Evolutionary conservation across 2,113 vertebrate genomes (phyloP).

Genomic region (Notarius lentiginosus): DNA sequence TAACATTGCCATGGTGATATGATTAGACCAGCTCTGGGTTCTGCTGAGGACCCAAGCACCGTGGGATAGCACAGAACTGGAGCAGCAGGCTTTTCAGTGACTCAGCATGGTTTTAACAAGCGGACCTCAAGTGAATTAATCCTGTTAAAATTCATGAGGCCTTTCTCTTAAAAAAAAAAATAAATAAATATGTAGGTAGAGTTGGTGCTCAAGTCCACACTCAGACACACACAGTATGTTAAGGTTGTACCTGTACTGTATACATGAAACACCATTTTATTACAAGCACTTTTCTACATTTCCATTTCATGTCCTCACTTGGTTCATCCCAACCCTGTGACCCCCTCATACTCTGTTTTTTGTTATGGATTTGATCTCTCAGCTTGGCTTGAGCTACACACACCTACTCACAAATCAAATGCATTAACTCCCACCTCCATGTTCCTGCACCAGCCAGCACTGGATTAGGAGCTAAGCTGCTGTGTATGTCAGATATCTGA

Average conservation of each 20-base stretch:
- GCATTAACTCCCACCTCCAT: neutral
- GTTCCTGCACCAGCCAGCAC: neutral
- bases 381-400: neutral
- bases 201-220: neutral
- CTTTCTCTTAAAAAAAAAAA: neutral
- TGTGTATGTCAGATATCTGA: neutral
- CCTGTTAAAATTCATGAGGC: conserved; percentile 21
- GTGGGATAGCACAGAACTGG: conserved; percentile 21
- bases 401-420: neutral
- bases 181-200: neutral
- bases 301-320: neutral
- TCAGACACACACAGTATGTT: too few species aligned
- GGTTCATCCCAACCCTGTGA: neutral
- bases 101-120: conserved; percentile 36
- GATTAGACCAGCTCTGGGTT: conserved; percentile 53
- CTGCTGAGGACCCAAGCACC: conserved; percentile 37
- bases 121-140: conserved; percentile 64
- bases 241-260: neutral
- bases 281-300: neutral
- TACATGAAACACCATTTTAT: neutral
- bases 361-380: neutral
- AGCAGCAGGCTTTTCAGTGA: conserved; percentile 19
- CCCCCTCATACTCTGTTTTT: neutral
- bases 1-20: conserved; percentile 70
- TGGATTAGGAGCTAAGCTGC: conserved; percentile 5